Evolutionary conservation across 1,140 invertebrate species (phyloP), one percentile per base, ranked within the genome.

Genomic region (Drosophila fuyamai): DNA sequence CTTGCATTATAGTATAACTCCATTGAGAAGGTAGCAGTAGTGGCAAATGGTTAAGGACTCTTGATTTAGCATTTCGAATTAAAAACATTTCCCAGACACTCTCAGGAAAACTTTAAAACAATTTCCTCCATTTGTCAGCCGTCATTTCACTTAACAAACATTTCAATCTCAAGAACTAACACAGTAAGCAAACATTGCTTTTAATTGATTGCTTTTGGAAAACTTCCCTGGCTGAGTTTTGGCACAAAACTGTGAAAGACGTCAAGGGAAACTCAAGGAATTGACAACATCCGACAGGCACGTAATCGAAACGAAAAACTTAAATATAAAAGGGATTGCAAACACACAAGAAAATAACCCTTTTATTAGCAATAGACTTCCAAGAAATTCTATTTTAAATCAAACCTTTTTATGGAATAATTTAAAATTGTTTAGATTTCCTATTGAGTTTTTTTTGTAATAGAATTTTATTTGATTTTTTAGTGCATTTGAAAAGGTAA

Each of bases 191-290:
- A 60, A 76, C 76, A 76, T 47, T 35, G 59, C 46, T 71, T 57
- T 61, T 86, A 85, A 85, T 79, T 86, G 82, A 86, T 79, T 85
- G 81, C 53, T 36, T 27, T 46, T 56, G 40, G 46, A 40, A 41
- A 62, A 57, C 51, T 38, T 38, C 10, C 18, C 32, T 9, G 36
- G 27, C 13, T 10, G 40, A 63, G 40, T 41, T 44, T 50, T 38
- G 43, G 27, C 40, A 46, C 38, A 60, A 65, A 84, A 66, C 76
- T 76, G 77, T 63, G 62, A 50, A 36, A 76, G 60, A 47, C 67
- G 51, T 84, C 77, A 77, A 50, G 55, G 29, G 60, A 77, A 73
- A 66, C 81, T 68, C 65, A 51, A 54, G 65, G 27, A 68, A 57
- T 41, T 63, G 40, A 57, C 47, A 60, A 54, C 32, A 14, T 50